These are phyloP conservation scores for Mythimna vitellina DNA, from an alignment of 2,888 invertebrate genomes.

Conservation along the genomic window DNA sequence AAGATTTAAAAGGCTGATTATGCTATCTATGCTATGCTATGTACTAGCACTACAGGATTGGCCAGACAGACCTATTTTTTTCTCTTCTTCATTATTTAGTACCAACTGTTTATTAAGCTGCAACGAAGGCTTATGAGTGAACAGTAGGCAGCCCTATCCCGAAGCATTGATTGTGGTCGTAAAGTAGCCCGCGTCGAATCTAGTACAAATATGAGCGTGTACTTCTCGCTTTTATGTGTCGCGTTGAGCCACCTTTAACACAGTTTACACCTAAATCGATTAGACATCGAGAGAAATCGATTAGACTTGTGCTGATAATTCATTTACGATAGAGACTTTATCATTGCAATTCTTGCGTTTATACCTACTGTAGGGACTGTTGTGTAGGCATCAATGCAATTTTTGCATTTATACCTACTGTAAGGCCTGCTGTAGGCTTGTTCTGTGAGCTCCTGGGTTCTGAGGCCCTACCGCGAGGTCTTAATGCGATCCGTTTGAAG, in stretches of 20 bases:
- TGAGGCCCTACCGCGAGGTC: no score
- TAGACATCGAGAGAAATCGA: slow-evolving; percentile 88
- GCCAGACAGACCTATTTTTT: no score
- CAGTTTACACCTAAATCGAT: slow-evolving; percentile 89
- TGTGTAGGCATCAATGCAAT: slow-evolving; percentile 64
- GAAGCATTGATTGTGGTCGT: slow-evolving; percentile 76
- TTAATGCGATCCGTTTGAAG: no score
- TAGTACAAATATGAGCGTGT: slow-evolving; percentile 85
- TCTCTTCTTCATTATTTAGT: no score
- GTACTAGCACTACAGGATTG: no score
- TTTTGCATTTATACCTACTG: slow-evolving; percentile 66
- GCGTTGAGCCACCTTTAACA: slow-evolving; percentile 79
- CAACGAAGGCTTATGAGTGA: slow-evolving; percentile 6
- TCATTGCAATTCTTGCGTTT: slow-evolving; percentile 75
- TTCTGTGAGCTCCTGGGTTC: no score
- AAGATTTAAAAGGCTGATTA: no score
- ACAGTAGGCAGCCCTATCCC: slow-evolving; percentile 61
- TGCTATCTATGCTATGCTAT: no score
- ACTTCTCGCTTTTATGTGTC: slow-evolving; percentile 77
- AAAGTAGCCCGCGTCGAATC: slow-evolving; percentile 83
- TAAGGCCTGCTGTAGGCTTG: no score
- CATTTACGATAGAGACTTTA: slow-evolving; percentile 81
- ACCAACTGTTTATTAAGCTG: not conserved
- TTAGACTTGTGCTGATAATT: slow-evolving; percentile 84
- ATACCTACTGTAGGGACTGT: slow-evolving; percentile 23